These are phyloP conservation scores for Macropodus opercularis DNA, from an alignment of 2,797 vertebrate genomes.

Conservation along the genomic window DNA sequence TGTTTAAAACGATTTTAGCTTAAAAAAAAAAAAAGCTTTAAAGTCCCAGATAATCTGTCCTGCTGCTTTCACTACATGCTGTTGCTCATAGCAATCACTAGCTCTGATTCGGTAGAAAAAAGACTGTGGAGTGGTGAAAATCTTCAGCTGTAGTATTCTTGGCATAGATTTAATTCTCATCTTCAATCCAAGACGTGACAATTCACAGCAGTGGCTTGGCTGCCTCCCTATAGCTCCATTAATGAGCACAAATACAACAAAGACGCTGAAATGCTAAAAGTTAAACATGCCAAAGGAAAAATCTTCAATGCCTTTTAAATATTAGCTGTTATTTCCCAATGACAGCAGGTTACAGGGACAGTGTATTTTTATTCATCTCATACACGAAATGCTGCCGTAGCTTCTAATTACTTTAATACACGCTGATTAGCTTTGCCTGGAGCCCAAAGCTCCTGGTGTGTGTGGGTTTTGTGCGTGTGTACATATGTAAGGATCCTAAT, in stretches of 20 bases:
- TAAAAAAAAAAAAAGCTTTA: conserved; percentile 20
- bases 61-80: conserved; percentile 29
- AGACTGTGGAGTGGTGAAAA: conserved; percentile 29
- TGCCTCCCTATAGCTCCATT: conserved; percentile 24
- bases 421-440: conserved; percentile 68
- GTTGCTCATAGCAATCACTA: conserved; percentile 27
- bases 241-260: conserved; percentile 44
- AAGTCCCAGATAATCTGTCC: conserved; percentile 44
- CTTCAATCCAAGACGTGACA: conserved; percentile 36
- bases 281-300: conserved; percentile 20
- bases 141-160: conserved; percentile 40
- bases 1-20: conserved; percentile 28
- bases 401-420: conserved; percentile 70
- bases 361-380: conserved; percentile 16
- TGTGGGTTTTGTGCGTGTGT: conserved; percentile 21
- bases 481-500: conserved; percentile 65
- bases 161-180: conserved; percentile 21
- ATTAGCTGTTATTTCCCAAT: conserved; percentile 3
- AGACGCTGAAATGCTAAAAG: conserved; percentile 15
- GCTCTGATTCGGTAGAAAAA: not conserved
- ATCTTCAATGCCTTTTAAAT: conserved; percentile 11
- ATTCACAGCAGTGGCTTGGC: conserved; percentile 37
- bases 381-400: conserved; percentile 42
- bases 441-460: conserved; percentile 59
- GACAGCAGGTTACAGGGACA: not conserved